A percentile compares a stretch with the other conserved stretches of the same genome.
phyloP scores from a whole-genome alignment of 2,797 vertebrate species.

The Leptoclinus maculatus region DNA sequence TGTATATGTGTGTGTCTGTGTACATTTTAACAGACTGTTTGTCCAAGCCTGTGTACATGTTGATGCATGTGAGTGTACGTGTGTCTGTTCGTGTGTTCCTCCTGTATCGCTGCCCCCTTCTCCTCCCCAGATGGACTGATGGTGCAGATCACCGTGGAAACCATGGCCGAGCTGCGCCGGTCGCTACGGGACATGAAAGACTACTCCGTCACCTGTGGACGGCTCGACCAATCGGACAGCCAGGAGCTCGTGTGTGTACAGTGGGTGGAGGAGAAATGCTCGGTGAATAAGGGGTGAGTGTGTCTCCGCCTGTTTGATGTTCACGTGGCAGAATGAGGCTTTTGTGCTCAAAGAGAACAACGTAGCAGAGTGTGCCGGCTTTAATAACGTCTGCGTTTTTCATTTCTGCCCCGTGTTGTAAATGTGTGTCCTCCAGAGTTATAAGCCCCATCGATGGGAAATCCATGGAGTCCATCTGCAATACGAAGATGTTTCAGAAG shows the following conservation, averaged over 20 bases:
- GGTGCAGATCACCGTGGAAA: constrained; percentile 98
- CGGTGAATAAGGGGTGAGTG: constrained; percentile 94
- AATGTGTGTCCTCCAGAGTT: constrained; percentile 81
- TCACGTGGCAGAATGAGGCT: background rate
- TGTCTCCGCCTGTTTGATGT: constrained; percentile 39
- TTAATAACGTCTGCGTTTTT: background rate
- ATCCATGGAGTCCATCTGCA: constrained; percentile 96
- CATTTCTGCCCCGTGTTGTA: background rate
- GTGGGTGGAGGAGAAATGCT: constrained; percentile 95
- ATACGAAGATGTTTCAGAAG: constrained; percentile 96
- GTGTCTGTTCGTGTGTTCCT: constrained; percentile 75
- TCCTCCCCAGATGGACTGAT: constrained; percentile 92
- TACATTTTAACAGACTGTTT: constrained; percentile 72
- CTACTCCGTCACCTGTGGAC: constrained; percentile 94
- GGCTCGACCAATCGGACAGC: constrained; percentile 91
- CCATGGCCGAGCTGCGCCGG: constrained; percentile 94
- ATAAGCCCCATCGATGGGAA: constrained; percentile 97
- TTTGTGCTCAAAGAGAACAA: constrained; percentile 16
- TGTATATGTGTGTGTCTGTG: constrained; percentile 76
- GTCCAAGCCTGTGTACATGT: constrained; percentile 65
- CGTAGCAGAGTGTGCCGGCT: background rate
- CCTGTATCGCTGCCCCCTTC: constrained; percentile 71
- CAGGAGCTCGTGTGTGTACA: constrained; percentile 96
- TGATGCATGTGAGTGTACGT: constrained; percentile 37
- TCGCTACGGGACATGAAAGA: constrained; percentile 97